These are phyloP conservation scores for Spinibarbus caldwelli DNA, from an alignment of 2,797 vertebrate genomes.

Conservation along the genomic window DNA sequence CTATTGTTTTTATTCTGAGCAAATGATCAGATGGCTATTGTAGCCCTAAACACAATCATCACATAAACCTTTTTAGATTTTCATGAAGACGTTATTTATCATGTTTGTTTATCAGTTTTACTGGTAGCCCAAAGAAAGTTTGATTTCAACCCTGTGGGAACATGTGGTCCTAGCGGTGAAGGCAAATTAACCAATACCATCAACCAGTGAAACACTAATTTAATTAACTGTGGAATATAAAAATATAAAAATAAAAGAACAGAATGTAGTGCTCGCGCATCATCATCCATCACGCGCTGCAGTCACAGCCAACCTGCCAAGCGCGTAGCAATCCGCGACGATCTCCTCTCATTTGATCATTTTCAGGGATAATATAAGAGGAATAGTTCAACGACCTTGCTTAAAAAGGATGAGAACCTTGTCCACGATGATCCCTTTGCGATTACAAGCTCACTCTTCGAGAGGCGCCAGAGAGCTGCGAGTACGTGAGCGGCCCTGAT, in stretches of 20 bases:
- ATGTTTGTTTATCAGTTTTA: not conserved
- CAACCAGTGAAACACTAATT: not conserved
- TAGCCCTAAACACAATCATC: not conserved
- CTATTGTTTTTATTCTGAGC: constrained; percentile 5
- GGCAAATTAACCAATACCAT: not conserved
- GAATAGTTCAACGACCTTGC: constrained; percentile 55
- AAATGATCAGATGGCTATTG: not conserved
- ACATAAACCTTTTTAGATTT: not conserved
- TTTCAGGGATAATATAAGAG: constrained; percentile 61
- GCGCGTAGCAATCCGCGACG: constrained; percentile 53
- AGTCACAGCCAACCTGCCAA: constrained; percentile 53
- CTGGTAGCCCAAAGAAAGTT: not conserved
- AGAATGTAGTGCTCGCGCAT: not conserved
- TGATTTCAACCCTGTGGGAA: not conserved
- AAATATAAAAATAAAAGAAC: not conserved
- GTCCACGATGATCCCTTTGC: constrained; percentile 72
- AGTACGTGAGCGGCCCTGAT: constrained; percentile 65
- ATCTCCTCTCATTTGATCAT: constrained; percentile 55
- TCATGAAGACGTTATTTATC: not conserved
- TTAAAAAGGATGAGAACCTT: constrained; percentile 57
- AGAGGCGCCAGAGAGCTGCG: constrained; percentile 94
- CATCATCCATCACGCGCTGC: not conserved
- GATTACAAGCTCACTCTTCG: constrained; percentile 81
- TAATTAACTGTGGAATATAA: not conserved
- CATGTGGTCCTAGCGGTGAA: not conserved